Conservation (phyloP, 2,113 vertebrate species). For the Mionectes macconnelli region DNA sequence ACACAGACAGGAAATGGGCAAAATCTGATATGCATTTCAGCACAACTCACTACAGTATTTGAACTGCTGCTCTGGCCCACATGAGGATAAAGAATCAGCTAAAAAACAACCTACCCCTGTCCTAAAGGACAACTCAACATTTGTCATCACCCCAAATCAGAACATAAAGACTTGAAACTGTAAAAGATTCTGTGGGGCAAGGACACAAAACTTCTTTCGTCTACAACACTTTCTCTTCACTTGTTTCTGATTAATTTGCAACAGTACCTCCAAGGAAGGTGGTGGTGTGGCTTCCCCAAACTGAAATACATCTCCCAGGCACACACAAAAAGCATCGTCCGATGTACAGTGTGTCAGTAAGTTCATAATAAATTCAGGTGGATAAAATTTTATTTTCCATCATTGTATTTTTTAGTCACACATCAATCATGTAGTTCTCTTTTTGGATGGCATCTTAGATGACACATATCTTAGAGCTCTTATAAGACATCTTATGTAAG, state of each 20-base stretch:
- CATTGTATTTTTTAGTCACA: neutral
- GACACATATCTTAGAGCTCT: neutral
- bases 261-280: neutral
- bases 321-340: neutral
- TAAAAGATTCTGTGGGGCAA: neutral
- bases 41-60: neutral
- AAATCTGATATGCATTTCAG: neutral
- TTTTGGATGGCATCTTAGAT: neutral
- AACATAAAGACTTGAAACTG: neutral
- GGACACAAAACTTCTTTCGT: neutral
- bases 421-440: neutral
- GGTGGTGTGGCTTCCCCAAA: neutral
- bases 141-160: neutral
- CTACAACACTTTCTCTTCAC: neutral
- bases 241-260: neutral
- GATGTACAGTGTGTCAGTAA: neutral
- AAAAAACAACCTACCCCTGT: neutral
- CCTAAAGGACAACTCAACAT: neutral
- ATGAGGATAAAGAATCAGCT: neutral
- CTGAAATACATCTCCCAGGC: neutral
- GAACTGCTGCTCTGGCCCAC: neutral
- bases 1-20: neutral
- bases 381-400: neutral
- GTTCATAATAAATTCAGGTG: neutral
- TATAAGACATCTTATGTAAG: constrained; percentile 45